Base-by-base conservation (phyloP, 2,797 vertebrate species). In the Babyrousa celebensis region DNA sequence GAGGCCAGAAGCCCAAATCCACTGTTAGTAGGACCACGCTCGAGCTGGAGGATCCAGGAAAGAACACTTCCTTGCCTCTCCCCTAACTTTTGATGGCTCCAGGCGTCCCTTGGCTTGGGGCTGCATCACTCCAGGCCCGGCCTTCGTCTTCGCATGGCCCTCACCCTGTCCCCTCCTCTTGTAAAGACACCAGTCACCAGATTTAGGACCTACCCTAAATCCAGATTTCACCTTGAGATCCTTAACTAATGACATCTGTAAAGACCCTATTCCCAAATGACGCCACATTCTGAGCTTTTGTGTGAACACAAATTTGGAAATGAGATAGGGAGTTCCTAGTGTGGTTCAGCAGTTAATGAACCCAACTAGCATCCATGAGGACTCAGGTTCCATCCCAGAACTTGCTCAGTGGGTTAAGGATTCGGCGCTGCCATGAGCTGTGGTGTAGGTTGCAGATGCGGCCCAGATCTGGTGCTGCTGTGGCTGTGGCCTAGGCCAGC, bases 251-350 rank as follows among this genome's bases (percentile, higher is more conserved):
- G 63, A 95, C 10, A 71, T 71, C 63, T 56, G 2, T 48, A 74
- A 89, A 71, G 67, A 70, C 29, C 52, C 78, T 32, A 58, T 40
- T 75, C 85, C 85, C 70, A 90, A 67, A n/a, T 36, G 78, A 85
- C 27, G 29, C 32, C 68, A 82, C 43, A 77, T 65, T 48, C 56
- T 79, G 58, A 82, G 48, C 20, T 56, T 89, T 54, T 10, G 43
- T 2, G 4, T 4, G 54, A 17, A 89, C 10, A 43, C 18, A 16
- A 70, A 18, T 83, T 80, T 40, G 1, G n/a, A 48, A 48, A 48
- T 48, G 5, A 48, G 43, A 48, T 10, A 48, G 43, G 43, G 43
- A 48, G 43, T 48, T 48, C 43, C 43, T 48, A 10, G 6, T 10
- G 43, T 48, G 43, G 43, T 10, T 48, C 43, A 48, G 43, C 9